These are phyloP conservation scores for Brachystomella parvula DNA, from an alignment of 1,140 invertebrate species.

Conservation along the genomic window DNA sequence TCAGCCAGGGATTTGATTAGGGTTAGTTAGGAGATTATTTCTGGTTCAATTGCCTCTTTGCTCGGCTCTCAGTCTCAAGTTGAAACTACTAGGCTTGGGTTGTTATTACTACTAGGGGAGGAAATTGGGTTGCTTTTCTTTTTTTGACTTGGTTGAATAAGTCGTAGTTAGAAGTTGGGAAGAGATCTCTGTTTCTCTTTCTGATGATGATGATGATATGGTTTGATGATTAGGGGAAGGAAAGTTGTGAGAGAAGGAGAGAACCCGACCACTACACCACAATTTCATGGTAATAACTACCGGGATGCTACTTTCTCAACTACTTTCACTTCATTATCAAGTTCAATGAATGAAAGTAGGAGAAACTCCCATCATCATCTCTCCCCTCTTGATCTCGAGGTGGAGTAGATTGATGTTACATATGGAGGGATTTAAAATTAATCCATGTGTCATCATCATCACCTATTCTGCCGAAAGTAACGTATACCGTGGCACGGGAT, in stretches of 20 bases:
- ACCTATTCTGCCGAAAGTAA: too few species aligned
- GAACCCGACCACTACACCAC: background rate
- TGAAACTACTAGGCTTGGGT: constrained; percentile 1
- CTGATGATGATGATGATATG: constrained; percentile 5
- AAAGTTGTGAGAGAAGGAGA: background rate
- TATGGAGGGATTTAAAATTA: too few species aligned
- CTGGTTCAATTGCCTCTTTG: constrained; percentile 11
- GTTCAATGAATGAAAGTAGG: background rate
- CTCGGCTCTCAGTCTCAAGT: background rate
- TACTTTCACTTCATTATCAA: background rate
- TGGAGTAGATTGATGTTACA: too few species aligned
- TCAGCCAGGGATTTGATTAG: constrained; percentile 1
- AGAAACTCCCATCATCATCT: too few species aligned
- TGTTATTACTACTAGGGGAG: background rate
- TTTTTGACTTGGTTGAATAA: too few species aligned
- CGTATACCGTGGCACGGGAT: too few species aligned
- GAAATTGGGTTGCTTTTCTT: background rate
- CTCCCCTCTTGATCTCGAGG: too few species aligned
- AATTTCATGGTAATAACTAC: constrained; percentile 9
- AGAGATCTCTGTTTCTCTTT: background rate
- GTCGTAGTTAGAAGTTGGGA: background rate
- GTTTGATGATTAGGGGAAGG: background rate
- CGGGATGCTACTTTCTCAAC: background rate
- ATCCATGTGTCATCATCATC: too few species aligned
- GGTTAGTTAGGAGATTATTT: constrained; percentile 14